These are phyloP conservation scores for Stichodactyla mertensii DNA, from an alignment of 64 coral and sea anemone species.

Conservation along the genomic window DNA sequence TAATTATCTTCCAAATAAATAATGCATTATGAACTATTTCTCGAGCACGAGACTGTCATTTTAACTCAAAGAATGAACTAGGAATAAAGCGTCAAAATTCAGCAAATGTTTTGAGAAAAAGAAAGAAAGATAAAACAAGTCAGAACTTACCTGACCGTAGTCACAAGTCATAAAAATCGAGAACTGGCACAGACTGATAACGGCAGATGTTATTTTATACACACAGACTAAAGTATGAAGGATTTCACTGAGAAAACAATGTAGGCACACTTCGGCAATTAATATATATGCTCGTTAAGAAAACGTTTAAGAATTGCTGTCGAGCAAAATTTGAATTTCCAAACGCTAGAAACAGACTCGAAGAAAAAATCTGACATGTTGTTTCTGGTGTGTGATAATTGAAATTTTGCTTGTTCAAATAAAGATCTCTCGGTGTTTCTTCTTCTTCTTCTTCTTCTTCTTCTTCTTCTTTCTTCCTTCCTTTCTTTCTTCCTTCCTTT, in stretches of 20 bases:
- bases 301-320: background rate
- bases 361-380: background rate
- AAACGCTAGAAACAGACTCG: background rate
- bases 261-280: background rate
- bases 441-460: background rate
- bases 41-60: too few species aligned
- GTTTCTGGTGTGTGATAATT: background rate
- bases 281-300: conserved; percentile 8
- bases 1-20: background rate
- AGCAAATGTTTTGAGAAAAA: background rate
- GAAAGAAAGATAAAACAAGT: background rate
- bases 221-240: background rate
- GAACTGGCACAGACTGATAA: background rate
- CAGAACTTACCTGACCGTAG: background rate
- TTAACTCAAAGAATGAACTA: background rate
- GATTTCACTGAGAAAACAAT: background rate
- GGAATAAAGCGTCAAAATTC: background rate
- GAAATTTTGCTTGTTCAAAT: background rate
- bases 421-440: background rate
- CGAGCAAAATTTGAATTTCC: background rate
- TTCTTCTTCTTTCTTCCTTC: too few species aligned
- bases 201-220: background rate
- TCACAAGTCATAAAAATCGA: background rate
- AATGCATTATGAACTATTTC: too few species aligned
- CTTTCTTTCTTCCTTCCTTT: too few species aligned